Evolutionary conservation across 1,140 invertebrate genomes (phyloP), one percentile per base, ranked within the genome.

Genomic region (Paralvinella palmiformis): DNA sequence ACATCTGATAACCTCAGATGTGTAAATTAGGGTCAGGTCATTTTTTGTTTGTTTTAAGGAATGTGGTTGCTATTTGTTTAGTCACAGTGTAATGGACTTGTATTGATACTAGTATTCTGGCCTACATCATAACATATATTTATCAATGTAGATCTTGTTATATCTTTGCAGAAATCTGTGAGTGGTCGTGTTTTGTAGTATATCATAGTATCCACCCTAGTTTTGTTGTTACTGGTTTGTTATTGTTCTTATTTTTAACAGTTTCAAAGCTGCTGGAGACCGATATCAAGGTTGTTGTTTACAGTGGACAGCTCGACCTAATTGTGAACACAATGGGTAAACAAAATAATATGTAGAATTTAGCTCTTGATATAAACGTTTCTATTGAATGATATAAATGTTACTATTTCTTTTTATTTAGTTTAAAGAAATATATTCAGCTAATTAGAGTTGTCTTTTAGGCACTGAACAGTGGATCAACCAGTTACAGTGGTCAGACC

Each of bases 241-340:
- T n/a, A 52, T 52, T 10, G n/a, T 24, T 52, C 48, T 52, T 22
- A 7, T 52, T 48, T 50, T 10, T 24, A 66, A 59, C 62, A 2
- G 64, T 62, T 41, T 36, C 31, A 10, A 35, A 48, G 24, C 58
- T 66, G 17, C 29, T 27, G 20, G 55, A 66, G 27, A 62, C 50
- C 13, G 45, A 64, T 5, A 29, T 66, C 10, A 33, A 66, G 35
- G 64, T 66, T 10, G 44, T 66, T 56, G 36, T 66, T 29, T 66
- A 66, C 52, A 64, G 56, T 36, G 64, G 64, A 20, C 64, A 66
- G 37, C 45, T 66, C 13, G 64, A 66, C 32, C 44, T 66, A 17
- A 66, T 66, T 56, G 50, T 45, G 33, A 59, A 66, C 50, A 66
- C 64, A 7, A 52, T 53, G 24, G 64, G 64, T 66, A 36, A 22